Base-by-base conservation (phyloP, 1,140 invertebrate genomes). In the Drosophila bocki region DNA sequence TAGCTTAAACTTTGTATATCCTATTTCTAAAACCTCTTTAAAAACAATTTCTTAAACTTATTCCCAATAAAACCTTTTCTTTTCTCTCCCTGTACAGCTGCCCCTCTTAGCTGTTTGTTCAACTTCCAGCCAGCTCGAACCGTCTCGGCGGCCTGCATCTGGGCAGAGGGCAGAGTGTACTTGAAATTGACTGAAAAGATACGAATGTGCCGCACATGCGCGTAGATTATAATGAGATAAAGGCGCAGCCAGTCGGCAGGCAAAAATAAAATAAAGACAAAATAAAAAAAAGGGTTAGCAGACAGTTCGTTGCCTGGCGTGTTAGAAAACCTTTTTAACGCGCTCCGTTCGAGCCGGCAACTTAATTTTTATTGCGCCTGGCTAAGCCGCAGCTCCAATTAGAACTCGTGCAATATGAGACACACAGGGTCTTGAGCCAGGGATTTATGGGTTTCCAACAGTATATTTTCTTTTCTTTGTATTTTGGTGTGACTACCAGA, bases 111-210 rank as follows among this genome's bases (percentile, higher is more conserved):
- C 71, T 82, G 81, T 84, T 83, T 83, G 81, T 60, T 84, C 64
- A 59, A 47, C 64, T 39, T 56, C 37, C 53, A 56, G 53, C 29
- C 39, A 57, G 26, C 64, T 62, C 74, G 22, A 54, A 58, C 44
- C 57, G 9, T 22, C 51, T 45, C 62, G 50, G 57, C 67, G 50
- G 57, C 67, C 63, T 77, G 56, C 63, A 85, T 63, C 78, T 78
- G 70, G 57, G 19, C 51, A 54, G 51, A 54, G 82, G 71, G 67
- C 71, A 87, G 82, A 88, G 79, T 80, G 84, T 88, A 88, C 83
- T 87, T 88, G 80, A 87, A 87, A 87, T 78, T 88, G 83, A 87
- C 84, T 87, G 77, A 80, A 87, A 80, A 88, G 83, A 86, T 86
- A 78, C 74, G 75, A 78, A 78, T 78, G 81, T 88, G 84, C 83